These are phyloP conservation scores for Orussus abietinus DNA, from an alignment of 1,140 invertebrate genomes.

Conservation along the genomic window DNA sequence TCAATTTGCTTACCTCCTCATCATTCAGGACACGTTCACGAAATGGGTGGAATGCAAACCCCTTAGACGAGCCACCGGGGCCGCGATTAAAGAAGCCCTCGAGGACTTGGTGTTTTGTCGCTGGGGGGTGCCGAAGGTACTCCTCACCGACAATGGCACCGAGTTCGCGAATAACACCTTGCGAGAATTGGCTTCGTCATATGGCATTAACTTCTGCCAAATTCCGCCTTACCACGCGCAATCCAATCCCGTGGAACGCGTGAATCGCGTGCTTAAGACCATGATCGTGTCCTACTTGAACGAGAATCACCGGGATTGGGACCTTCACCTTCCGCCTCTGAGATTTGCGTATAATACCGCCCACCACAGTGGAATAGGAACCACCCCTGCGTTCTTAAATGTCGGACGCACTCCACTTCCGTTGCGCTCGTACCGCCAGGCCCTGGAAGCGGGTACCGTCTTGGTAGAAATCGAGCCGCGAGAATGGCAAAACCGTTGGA, in stretches of 20 bases:
- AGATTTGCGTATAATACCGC: slow-evolving; percentile 46
- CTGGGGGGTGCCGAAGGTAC: slow-evolving; percentile 33
- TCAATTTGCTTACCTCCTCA: no score
- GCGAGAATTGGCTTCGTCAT: slow-evolving; percentile 18
- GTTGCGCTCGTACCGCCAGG: background rate
- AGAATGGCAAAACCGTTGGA: no score
- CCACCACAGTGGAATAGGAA: background rate
- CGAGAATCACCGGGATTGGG: slow-evolving; percentile 34
- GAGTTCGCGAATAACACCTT: slow-evolving; percentile 38
- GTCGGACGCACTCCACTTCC: background rate
- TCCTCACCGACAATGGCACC: slow-evolving; percentile 44
- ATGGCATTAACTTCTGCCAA: slow-evolving; percentile 22
- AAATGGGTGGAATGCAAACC: slow-evolving; percentile 39
- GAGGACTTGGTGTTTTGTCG: slow-evolving; percentile 29
- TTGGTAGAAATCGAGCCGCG: no score
- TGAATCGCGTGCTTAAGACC: slow-evolving; percentile 39
- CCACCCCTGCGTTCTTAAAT: background rate
- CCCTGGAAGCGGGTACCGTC: no score
- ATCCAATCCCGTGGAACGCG: slow-evolving; percentile 39
- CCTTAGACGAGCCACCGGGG: slow-evolving; percentile 28
- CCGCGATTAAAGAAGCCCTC: slow-evolving; percentile 23
- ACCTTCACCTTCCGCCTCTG: slow-evolving; percentile 28
- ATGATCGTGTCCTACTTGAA: slow-evolving; percentile 31
- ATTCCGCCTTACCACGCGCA: slow-evolving; percentile 41
- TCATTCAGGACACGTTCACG: no score